Conservation (phyloP, 2,888 invertebrate species). For the Melinopterus prodromus region DNA sequence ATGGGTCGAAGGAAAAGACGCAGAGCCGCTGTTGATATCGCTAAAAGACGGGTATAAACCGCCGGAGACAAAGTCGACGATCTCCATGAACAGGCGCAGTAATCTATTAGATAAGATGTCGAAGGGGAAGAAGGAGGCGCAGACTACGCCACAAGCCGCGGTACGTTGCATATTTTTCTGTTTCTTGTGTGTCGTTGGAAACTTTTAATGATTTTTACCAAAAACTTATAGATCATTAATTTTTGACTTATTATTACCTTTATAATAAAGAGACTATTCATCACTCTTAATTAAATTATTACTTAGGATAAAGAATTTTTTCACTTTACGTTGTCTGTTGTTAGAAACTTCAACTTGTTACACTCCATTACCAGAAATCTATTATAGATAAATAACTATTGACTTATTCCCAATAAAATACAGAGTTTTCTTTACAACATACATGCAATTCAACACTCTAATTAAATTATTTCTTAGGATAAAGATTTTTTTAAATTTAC, state of each 20-base stretch:
- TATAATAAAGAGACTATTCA: too few relatives aligned
- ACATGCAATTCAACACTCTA: too few relatives aligned
- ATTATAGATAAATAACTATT: too few relatives aligned
- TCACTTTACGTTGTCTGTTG: too few relatives aligned
- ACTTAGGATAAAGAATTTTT: too few relatives aligned
- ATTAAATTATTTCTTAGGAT: neutral
- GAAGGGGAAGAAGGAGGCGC: conserved; percentile 58
- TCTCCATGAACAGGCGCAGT: conserved; percentile 77
- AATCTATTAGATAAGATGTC: conserved; percentile 81
- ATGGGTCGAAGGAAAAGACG: conserved; percentile 89
- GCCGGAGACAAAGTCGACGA: conserved; percentile 72
- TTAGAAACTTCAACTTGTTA: too few relatives aligned
- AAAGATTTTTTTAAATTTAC: neutral
- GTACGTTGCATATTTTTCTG: conserved; percentile 52
- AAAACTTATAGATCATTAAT: neutral
- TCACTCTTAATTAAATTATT: too few relatives aligned
- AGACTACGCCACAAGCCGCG: conserved; percentile 48
- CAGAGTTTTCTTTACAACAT: too few relatives aligned
- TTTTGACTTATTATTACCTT: too few relatives aligned
- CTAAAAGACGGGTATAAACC: conserved; percentile 82
- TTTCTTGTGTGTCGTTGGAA: neutral
- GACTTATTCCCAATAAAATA: too few relatives aligned
- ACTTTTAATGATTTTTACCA: neutral
- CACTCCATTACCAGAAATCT: too few relatives aligned
- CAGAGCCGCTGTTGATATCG: conserved; percentile 90